Evolutionary conservation across 2,113 vertebrate genomes (phyloP).

Genomic region (Ciconia maguari): DNA sequence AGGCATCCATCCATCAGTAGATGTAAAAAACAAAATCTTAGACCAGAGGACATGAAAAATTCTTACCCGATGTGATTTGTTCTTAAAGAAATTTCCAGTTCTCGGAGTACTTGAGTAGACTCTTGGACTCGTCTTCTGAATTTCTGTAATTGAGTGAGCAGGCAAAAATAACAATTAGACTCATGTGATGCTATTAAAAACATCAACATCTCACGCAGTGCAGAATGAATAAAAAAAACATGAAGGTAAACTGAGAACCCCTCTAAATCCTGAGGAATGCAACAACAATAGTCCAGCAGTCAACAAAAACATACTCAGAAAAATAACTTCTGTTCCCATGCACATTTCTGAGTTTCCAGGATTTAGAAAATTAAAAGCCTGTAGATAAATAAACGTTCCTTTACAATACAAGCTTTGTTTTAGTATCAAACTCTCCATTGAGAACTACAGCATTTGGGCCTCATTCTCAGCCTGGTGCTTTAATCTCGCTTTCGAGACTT

Average conservation of each 20-base stretch:
- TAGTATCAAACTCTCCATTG: neutral
- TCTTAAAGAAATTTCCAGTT: slow-evolving; percentile 97
- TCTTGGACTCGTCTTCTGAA: slow-evolving; percentile 97
- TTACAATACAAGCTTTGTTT: neutral
- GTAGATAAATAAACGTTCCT: neutral
- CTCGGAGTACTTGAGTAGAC: slow-evolving; percentile 95
- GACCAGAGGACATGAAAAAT: neutral
- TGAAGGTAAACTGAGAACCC: neutral
- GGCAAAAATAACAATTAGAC: neutral
- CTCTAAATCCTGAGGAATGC: neutral
- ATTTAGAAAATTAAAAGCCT: neutral
- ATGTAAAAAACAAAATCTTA: neutral
- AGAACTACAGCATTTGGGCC: neutral
- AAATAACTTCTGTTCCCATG: neutral
- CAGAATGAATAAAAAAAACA: neutral
- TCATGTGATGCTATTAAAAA: neutral
- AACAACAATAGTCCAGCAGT: neutral
- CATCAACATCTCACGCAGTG: neutral
- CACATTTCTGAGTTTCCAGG: neutral
- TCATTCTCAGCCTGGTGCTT: neutral
- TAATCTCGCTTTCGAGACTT: neutral
- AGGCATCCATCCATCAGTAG: neutral
- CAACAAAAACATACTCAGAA: neutral
- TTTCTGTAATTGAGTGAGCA: slow-evolving; percentile 79
- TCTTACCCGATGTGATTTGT: slow-evolving; percentile 98